These are phyloP conservation scores for Cygnus olor DNA, from an alignment of 2,797 vertebrate genomes.

Conservation along the genomic window DNA sequence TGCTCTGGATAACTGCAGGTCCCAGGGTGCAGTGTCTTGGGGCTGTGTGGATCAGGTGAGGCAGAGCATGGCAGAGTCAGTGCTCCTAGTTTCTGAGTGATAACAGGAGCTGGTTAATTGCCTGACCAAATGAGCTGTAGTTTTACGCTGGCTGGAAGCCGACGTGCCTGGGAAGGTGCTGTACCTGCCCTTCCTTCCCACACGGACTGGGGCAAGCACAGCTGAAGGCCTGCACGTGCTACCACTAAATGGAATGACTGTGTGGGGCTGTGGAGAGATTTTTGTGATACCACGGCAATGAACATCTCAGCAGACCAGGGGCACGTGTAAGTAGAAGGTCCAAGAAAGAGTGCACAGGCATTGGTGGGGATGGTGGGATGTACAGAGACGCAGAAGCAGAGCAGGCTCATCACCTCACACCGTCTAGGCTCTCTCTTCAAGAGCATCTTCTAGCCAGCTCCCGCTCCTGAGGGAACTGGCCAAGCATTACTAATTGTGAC, in stretches of 20 bases:
- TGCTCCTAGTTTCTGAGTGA: background rate
- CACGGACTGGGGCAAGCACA: background rate
- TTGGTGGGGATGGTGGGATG: background rate
- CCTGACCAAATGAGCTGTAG: background rate
- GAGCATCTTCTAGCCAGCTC: background rate
- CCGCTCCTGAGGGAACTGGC: background rate
- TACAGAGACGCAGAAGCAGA: background rate
- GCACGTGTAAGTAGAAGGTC: background rate
- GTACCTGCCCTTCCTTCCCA: background rate
- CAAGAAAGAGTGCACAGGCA: background rate
- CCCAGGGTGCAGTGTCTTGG: background rate
- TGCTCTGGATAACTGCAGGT: background rate
- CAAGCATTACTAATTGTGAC: background rate
- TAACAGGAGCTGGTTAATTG: background rate
- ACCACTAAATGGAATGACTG: accelerated
- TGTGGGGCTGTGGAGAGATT: background rate
- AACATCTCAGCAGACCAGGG: background rate
- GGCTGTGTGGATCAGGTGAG: background rate
- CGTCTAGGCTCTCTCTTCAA: background rate
- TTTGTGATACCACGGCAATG: accelerated
- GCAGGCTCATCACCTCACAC: background rate
- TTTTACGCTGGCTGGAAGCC: background rate
- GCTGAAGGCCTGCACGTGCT: background rate
- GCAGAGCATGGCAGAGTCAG: background rate
- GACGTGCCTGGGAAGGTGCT: background rate